Evolutionary conservation across 2,113 vertebrate species (phyloP).

Genomic region (Thinocorus orbignyianus): DNA sequence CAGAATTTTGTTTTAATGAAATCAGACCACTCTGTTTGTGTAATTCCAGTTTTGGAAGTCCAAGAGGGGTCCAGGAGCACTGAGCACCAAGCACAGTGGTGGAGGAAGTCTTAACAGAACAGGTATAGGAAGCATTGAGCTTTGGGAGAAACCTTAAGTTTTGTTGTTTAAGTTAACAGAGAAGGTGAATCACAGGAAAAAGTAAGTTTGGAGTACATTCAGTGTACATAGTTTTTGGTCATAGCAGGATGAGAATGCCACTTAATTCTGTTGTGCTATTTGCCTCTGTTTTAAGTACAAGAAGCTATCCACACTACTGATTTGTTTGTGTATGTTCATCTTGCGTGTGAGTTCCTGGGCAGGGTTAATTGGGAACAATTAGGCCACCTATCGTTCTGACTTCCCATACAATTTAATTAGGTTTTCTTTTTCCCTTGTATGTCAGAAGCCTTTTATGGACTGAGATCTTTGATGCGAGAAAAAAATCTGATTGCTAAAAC

Average conservation of each 20-base stretch:
- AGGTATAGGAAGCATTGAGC: background rate
- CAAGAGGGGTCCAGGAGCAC: background rate
- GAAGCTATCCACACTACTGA: background rate
- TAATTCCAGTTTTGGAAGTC: background rate
- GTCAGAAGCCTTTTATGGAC: background rate
- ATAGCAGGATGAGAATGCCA: background rate
- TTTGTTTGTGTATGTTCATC: background rate
- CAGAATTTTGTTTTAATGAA: background rate
- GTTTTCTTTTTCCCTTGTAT: constrained; percentile 8
- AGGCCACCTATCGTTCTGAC: background rate
- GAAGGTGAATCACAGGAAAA: background rate
- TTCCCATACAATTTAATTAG: constrained; percentile 34
- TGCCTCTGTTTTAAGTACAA: background rate
- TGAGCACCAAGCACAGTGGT: fast-evolving
- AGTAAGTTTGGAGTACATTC: background rate
- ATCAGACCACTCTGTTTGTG: background rate
- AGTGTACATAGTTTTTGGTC: background rate
- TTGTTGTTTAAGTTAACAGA: background rate
- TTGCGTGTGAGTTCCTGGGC: background rate
- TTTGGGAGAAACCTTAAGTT: background rate
- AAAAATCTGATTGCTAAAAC: background rate
- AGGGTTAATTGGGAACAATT: constrained; percentile 29
- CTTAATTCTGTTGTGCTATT: background rate
- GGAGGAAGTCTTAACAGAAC: background rate
- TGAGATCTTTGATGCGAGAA: background rate